Conservation (phyloP, 2,797 vertebrate genomes). For the Protosalanx chinensis region DNA sequence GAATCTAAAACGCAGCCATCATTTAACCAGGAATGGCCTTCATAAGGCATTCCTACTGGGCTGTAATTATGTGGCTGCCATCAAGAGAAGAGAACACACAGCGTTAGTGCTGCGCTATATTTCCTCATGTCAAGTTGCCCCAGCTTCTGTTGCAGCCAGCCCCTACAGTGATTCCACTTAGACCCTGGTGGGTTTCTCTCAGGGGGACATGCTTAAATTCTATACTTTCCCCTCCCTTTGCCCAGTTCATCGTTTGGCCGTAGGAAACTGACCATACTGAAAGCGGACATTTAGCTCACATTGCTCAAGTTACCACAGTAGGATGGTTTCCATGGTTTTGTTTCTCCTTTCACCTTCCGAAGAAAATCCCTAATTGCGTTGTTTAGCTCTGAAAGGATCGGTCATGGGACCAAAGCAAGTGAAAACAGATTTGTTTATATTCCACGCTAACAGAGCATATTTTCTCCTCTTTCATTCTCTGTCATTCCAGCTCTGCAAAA, state of each 20-base stretch:
- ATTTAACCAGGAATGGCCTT: constrained; percentile 59
- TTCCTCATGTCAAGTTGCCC: constrained; percentile 45
- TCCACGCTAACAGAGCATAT: constrained; percentile 19
- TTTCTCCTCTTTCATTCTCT: background rate
- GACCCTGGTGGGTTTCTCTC: constrained; percentile 38
- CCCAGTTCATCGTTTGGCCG: constrained; percentile 36
- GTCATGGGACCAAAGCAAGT: constrained; percentile 37
- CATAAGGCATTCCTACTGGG: constrained; percentile 54
- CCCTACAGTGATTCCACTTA: constrained; percentile 40
- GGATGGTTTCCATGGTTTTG: constrained; percentile 39
- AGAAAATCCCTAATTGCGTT: constrained; percentile 23
- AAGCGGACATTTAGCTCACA: constrained; percentile 37
- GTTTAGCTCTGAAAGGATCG: constrained; percentile 18
- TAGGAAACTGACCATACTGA: constrained; percentile 31
- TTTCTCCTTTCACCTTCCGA: constrained; percentile 37
- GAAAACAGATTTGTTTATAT: constrained; percentile 57
- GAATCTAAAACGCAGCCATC: constrained; percentile 58
- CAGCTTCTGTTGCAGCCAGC: constrained; percentile 24
- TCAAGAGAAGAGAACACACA: constrained; percentile 58
- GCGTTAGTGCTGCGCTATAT: constrained; percentile 41
- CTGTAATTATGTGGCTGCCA: constrained; percentile 70
- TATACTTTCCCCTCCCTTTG: constrained; percentile 50
- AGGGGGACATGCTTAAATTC: constrained; percentile 46
- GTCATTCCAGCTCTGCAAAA: constrained; percentile 13
- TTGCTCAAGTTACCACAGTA: constrained; percentile 19